These are phyloP conservation scores for Etheostoma perlongum DNA, from an alignment of 2,797 vertebrate species.

Conservation along the genomic window DNA sequence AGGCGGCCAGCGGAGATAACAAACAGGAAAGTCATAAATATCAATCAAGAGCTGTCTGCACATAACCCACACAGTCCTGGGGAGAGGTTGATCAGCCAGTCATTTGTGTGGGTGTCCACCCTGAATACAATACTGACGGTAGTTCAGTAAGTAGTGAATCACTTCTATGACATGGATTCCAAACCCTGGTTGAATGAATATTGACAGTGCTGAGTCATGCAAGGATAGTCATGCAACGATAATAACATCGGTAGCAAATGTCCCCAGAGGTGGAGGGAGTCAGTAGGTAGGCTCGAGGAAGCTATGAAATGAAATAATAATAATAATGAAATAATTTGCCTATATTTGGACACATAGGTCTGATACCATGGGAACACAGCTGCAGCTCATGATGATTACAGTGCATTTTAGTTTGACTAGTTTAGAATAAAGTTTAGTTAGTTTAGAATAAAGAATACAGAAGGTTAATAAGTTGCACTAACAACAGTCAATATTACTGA, in stretches of 20 bases:
- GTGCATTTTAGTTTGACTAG: not conserved
- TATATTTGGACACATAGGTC: not conserved
- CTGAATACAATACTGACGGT: conserved; percentile 1
- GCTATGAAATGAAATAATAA: not conserved
- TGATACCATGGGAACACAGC: conserved; percentile 23
- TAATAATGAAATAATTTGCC: not conserved
- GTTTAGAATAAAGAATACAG: not conserved
- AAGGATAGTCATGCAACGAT: not conserved
- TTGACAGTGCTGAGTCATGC: conserved; percentile 33
- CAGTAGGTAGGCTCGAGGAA: not conserved
- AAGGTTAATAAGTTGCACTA: conserved; percentile 4
- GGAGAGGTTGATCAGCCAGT: conserved; percentile 18
- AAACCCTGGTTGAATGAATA: conserved; percentile 1
- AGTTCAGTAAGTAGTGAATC: conserved; percentile 15
- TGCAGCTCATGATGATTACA: not conserved
- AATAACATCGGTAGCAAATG: not conserved
- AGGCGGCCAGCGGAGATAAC: not conserved
- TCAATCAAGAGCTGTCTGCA: not conserved
- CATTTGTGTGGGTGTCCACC: conserved; percentile 21
- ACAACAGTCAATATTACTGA: not conserved
- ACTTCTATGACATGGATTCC: conserved; percentile 23
- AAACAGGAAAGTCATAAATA: not conserved
- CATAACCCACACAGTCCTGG: not conserved
- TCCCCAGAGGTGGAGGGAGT: not conserved
- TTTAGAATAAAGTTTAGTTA: not conserved